Evolutionary conservation across 2,888 invertebrate species (phyloP), one percentile per base, ranked within the genome.

Genomic region (Megastigmus dorsalis): DNA sequence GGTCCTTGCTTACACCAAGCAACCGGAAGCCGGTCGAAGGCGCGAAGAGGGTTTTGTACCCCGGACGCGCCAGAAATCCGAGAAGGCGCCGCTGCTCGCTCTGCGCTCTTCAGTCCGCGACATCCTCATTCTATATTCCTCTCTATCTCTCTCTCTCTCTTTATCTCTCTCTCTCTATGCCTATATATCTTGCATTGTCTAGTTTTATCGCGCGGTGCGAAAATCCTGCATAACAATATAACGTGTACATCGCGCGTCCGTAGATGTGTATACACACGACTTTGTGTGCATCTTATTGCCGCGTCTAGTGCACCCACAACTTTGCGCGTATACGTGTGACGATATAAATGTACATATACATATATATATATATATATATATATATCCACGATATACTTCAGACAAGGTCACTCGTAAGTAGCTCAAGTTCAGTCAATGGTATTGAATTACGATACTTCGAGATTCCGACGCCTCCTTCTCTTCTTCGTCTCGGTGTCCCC

Each of bases 401-500:
- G 81, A 80, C 85, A 85, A 86, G 85, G 86, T 84, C 85, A 82
- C 80, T 81, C 82, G 81, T 84, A 85, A 86, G 84, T 85, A 83
- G 85, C 83, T 85, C 86, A 85, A 86, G 85, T 85, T 84, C 85
- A 83, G 79, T 80, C 82, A 80, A 81, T 80, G 77, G 79, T 82
- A 83, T 84, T 82, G 83, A 82, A 82, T 84, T 82, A 82, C 83
- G 81, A 83, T 82, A 80, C 80, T 18, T 28, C 5, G 41, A 18
- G 63, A 36, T 57, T 15, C 28, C 52, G 3, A 57, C 28, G 15
- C 28, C 43, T 15, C 26, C 36, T 43, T 30, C 48, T 33, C 45
- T 43, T 28, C 41, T 18, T 43, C 10, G 60, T 10, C 5, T 5
- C 28, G 1, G 15, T 23, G 9, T 43, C 30, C 9, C 7, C n/a